A percentile compares a stretch with the other conserved stretches of the same genome.
These are phyloP conservation scores for Adelognathus sp. DNA, from an alignment of 2,888 invertebrate species.

Conservation along the genomic window DNA sequence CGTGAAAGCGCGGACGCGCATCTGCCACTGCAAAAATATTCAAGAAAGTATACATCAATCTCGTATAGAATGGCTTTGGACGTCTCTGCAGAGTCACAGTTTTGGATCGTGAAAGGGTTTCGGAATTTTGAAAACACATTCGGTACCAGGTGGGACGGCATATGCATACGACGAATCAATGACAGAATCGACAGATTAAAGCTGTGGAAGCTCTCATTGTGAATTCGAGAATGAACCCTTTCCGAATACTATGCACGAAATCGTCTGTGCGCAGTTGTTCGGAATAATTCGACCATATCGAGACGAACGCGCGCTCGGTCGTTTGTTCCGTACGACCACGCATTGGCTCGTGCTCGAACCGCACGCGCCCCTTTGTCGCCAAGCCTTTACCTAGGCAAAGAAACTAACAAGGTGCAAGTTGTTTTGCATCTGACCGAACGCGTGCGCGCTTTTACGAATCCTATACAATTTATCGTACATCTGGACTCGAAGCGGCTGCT, in stretches of 20 bases:
- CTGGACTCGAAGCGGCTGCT: slow-evolving; percentile 26
- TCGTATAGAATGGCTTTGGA: neutral
- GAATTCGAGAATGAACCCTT: neutral
- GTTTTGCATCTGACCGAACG: slow-evolving; percentile 48
- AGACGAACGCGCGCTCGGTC: neutral
- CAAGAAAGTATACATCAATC: neutral
- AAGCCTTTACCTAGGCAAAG: slow-evolving; percentile 17
- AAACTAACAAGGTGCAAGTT: slow-evolving; percentile 50
- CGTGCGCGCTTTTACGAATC: slow-evolving; percentile 10
- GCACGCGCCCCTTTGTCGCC: slow-evolving; percentile 8
- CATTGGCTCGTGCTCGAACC: neutral
- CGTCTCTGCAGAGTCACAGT: neutral
- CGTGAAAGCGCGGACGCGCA: too few relatives aligned
- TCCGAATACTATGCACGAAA: neutral
- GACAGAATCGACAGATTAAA: neutral
- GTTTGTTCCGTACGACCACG: slow-evolving; percentile 1
- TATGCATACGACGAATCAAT: neutral
- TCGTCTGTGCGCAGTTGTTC: neutral
- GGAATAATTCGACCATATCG: neutral
- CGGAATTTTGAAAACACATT: neutral
- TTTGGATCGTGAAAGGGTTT: neutral
- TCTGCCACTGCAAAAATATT: neutral
- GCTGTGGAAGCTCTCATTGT: neutral
- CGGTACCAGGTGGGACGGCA: neutral
- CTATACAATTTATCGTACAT: slow-evolving; percentile 13